Evolutionary conservation across 2,888 invertebrate genomes (phyloP).

Genomic region (Sminthurides aquaticus): DNA sequence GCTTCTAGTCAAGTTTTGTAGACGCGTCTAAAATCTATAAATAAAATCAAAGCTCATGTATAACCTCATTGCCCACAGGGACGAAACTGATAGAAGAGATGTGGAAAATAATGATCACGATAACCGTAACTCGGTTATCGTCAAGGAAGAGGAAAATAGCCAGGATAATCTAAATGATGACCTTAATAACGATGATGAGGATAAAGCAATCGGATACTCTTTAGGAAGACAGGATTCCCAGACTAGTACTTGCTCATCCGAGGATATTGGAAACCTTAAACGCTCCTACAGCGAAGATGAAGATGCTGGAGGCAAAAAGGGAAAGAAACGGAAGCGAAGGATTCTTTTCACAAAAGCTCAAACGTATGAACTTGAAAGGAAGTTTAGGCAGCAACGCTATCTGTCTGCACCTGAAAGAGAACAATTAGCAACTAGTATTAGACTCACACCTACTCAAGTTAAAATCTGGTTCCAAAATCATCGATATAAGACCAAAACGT

Average conservation of each 20-base stretch:
- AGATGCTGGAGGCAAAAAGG: constrained; percentile 23
- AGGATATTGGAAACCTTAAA: constrained; percentile 20
- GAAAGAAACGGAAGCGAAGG: constrained; percentile 85
- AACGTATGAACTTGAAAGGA: constrained; percentile 87
- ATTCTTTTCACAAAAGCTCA: constrained; percentile 97
- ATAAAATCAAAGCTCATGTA: no score
- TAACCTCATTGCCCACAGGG: neutral
- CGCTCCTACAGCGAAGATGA: constrained; percentile 12
- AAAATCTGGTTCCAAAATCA: constrained; percentile 44
- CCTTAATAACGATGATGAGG: constrained; percentile 3
- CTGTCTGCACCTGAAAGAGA: constrained; percentile 96
- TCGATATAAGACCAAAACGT: constrained; percentile 41
- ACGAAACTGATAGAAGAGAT: neutral
- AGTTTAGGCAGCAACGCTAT: constrained; percentile 93
- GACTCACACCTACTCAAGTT: constrained; percentile 92
- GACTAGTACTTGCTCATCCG: constrained; percentile 32
- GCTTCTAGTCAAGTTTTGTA: no score
- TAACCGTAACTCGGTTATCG: constrained; percentile 40
- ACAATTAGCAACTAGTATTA: constrained; percentile 87
- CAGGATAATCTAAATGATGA: neutral
- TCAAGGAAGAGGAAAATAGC: constrained; percentile 38
- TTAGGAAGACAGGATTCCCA: constrained; percentile 36
- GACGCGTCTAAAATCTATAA: no score
- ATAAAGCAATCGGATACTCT: constrained; percentile 4
- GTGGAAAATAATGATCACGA: constrained; percentile 14